A percentile compares a stretch with the other conserved stretches of the same genome.
phyloP scores from a whole-genome alignment of 2,113 vertebrate genomes.

The Recurvirostra avosetta region DNA sequence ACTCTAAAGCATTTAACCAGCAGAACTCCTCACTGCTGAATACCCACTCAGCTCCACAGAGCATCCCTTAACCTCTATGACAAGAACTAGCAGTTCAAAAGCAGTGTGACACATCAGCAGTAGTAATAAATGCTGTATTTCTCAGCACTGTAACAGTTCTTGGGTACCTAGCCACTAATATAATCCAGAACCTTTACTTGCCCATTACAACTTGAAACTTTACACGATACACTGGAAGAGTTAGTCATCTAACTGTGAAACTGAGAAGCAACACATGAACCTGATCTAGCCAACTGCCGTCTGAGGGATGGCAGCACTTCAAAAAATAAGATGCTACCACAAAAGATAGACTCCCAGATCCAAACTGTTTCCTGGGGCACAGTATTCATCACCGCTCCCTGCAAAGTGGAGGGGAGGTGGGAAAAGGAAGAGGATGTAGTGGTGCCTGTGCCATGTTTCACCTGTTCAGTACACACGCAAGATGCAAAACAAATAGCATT shows the following conservation, averaged over 20 bases:
- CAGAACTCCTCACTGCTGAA: not conserved
- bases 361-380: not conserved
- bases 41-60: not conserved
- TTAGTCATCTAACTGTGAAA: not conserved
- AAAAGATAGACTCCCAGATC: not conserved
- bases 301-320: not conserved
- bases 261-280: not conserved
- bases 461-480: not conserved
- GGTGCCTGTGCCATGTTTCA: not conserved
- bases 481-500: not conserved
- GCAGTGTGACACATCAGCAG: not conserved
- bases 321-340: not conserved
- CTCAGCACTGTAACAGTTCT: not conserved
- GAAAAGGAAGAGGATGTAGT: not conserved
- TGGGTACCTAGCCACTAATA: not conserved
- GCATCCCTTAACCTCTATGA: not conserved
- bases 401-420: not conserved
- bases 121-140: not conserved
- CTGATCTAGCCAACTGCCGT: not conserved
- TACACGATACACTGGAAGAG: not conserved
- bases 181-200: not conserved
- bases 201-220: not conserved
- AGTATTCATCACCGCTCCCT: fast-evolving
- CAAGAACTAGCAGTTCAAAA: not conserved
- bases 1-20: not conserved